phyloP scores from a whole-genome alignment of 2,888 invertebrate species.

The Noctua janthina region DNA sequence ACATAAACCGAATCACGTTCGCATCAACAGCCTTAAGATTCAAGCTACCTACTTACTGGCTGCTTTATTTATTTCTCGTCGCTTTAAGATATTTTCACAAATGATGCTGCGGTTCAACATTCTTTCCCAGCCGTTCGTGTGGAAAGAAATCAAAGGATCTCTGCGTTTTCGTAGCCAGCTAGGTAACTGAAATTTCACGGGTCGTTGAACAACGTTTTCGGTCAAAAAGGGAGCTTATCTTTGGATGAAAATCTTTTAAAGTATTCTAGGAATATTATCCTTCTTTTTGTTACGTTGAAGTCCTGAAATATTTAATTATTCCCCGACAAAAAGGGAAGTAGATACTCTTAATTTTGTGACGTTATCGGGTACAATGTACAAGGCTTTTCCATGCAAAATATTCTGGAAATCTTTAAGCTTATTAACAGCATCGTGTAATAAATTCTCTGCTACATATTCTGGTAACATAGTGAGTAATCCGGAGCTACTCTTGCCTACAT shows the following conservation, averaged over 20 bases:
- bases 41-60: slow-evolving; percentile 13
- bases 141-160: slow-evolving; percentile 74
- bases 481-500: not conserved
- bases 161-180: slow-evolving; percentile 70
- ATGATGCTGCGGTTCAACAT: slow-evolving; percentile 61
- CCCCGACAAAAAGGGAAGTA: not conserved
- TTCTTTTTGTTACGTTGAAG: slow-evolving; percentile 35
- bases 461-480: not conserved
- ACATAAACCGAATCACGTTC: slow-evolving; percentile 22
- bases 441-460: not conserved
- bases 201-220: slow-evolving; percentile 68
- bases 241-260: slow-evolving; percentile 51
- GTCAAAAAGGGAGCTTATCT: slow-evolving; percentile 64
- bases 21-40: slow-evolving; percentile 23
- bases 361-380: not conserved
- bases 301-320: slow-evolving; percentile 16
- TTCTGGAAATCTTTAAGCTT: not conserved
- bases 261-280: slow-evolving; percentile 40
- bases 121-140: slow-evolving; percentile 66
- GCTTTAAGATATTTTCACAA: slow-evolving; percentile 56
- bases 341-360: slow-evolving; percentile 2
- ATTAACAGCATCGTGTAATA: not conserved
- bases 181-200: slow-evolving; percentile 73
- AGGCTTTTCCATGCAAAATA: not conserved
- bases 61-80: slow-evolving; percentile 41